Evolutionary conservation across 2,888 invertebrate species (phyloP).

Genomic region (Nasonovia ribisnigri): DNA sequence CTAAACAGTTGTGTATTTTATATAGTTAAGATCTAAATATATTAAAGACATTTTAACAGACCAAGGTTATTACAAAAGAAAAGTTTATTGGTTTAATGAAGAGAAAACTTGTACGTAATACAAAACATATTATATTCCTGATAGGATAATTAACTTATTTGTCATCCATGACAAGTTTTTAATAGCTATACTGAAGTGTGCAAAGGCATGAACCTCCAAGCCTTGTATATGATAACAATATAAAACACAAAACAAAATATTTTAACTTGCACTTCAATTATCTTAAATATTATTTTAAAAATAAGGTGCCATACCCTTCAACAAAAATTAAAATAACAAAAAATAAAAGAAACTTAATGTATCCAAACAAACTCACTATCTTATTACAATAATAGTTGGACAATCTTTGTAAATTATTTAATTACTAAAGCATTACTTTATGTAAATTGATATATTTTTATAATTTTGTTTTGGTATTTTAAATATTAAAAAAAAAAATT

Average conservation of each 20-base stretch:
- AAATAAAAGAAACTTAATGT: constrained; percentile 25
- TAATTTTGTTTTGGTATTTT: constrained; percentile 26
- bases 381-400: constrained; percentile 43
- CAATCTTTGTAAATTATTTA: constrained; percentile 20
- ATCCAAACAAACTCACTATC: constrained; percentile 28
- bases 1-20: background rate
- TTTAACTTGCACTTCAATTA: background rate
- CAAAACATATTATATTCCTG: background rate
- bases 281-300: constrained; percentile 33
- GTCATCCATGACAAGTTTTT: background rate
- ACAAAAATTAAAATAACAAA: constrained; percentile 53
- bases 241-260: constrained; percentile 27
- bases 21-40: background rate
- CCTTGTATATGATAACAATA: constrained; percentile 19
- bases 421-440: constrained; percentile 36
- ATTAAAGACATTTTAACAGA: background rate
- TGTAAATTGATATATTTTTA: constrained; percentile 2
- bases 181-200: background rate
- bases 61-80: background rate
- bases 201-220: constrained; percentile 38
- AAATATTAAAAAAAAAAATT: constrained; percentile 38
- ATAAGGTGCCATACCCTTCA: constrained; percentile 46
- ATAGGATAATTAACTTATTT: background rate
- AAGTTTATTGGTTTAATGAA: background rate
- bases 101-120: background rate